Percentiles rank a stretch among this genome's conserved stretches.
Evolutionary conservation across 2,797 vertebrate species (phyloP).

Genomic region (Telmatherina bonti): DNA sequence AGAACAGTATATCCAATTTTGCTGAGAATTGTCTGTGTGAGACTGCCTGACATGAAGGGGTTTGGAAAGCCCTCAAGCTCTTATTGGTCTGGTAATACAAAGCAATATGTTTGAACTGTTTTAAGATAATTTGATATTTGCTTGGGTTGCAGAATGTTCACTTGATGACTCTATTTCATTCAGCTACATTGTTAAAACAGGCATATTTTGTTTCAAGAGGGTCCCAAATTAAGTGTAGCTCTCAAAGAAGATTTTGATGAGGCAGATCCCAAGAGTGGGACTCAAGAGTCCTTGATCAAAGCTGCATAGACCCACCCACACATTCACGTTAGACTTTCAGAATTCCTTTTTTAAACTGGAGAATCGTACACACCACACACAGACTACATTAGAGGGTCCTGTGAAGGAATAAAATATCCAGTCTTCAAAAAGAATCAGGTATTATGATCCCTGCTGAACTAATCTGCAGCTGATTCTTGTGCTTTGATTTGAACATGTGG

Average conservation of each 20-base stretch:
- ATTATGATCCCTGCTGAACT: conserved; percentile 38
- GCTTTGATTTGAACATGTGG: conserved; percentile 30
- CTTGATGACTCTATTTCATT: conserved; percentile 12
- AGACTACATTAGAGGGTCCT: conserved; percentile 28
- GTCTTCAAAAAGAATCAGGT: conserved; percentile 54
- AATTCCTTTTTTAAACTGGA: conserved; percentile 16
- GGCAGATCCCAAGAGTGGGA: conserved; percentile 13
- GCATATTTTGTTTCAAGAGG: conserved; percentile 10
- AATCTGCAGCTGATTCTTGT: conserved; percentile 20
- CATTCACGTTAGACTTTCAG: conserved; percentile 21
- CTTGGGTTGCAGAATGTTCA: not conserved
- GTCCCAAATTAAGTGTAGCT: conserved; percentile 20
- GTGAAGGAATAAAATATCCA: conserved; percentile 13
- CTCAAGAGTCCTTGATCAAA: conserved; percentile 40
- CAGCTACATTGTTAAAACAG: conserved; percentile 9
- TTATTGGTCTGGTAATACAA: too few species aligned
- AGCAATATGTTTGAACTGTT: not conserved
- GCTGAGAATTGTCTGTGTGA: conserved; percentile 12
- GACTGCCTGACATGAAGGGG: conserved; percentile 16
- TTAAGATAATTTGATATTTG: conserved; percentile 7
- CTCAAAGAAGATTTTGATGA: conserved; percentile 31
- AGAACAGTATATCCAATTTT: conserved; percentile 10
- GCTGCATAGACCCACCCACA: conserved; percentile 2
- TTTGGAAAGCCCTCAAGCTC: not conserved
- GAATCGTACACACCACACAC: conserved; percentile 25